Evolutionary conservation across 2,113 vertebrate species (phyloP).

Genomic region (Laticauda laticaudata): DNA sequence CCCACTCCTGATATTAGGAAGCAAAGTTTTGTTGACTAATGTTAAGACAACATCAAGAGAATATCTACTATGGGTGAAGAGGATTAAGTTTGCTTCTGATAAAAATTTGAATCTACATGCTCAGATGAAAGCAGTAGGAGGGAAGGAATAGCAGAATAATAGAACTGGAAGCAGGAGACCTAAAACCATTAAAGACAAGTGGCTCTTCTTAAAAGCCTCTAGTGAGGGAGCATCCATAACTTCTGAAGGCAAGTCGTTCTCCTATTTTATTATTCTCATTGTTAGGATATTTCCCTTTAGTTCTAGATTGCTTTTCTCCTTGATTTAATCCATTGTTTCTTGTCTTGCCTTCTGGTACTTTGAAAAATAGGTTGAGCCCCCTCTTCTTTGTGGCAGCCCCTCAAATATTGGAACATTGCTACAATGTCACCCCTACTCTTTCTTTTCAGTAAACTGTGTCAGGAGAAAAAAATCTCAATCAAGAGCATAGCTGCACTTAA

Average conservation of each 20-base stretch:
- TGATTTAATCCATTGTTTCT: background rate
- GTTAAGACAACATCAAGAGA: background rate
- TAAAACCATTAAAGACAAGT: no score
- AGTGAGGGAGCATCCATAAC: no score
- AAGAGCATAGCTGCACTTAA: no score
- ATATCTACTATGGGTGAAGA: background rate
- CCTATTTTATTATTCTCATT: no score
- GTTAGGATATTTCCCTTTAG: no score
- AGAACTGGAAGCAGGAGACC: background rate
- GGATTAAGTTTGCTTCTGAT: background rate
- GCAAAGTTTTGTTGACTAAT: background rate
- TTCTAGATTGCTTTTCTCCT: no score
- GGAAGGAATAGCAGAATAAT: background rate
- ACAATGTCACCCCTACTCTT: background rate
- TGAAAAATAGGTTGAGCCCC: background rate
- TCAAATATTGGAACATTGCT: background rate
- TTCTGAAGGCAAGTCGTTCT: no score
- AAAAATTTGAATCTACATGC: background rate
- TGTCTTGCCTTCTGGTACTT: background rate
- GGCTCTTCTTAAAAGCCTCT: no score
- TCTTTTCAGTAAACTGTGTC: background rate
- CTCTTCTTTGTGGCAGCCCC: background rate
- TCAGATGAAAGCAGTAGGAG: background rate
- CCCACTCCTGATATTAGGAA: background rate
- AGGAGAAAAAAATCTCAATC: no score